Percentiles rank a stretch among this genome's conserved stretches.
Evolutionary conservation across 2,888 invertebrate species (phyloP).

Genomic region (Pantelozetes paolii): DNA sequence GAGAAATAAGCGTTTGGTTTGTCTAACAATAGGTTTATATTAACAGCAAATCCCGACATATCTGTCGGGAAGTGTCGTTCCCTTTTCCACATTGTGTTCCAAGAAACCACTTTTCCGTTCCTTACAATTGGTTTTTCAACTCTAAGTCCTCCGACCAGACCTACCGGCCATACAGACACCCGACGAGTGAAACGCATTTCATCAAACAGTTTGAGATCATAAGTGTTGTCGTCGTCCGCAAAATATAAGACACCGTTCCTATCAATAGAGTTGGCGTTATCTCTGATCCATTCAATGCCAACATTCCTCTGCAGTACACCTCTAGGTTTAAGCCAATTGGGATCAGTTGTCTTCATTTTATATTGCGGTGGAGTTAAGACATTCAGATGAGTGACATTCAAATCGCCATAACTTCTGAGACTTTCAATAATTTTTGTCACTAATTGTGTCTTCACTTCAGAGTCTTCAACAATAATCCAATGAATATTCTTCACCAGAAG

Average conservation of each 20-base stretch:
- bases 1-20: conserved; percentile 73
- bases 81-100: conserved; percentile 65
- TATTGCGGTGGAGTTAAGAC: conserved; percentile 66
- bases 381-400: conserved; percentile 59
- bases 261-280: conserved; percentile 57
- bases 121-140: conserved; percentile 82
- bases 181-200: conserved; percentile 61
- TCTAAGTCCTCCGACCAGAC: conserved; percentile 87
- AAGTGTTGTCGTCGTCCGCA: conserved; percentile 96
- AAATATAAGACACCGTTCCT: conserved; percentile 78
- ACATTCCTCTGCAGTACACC: conserved; percentile 84
- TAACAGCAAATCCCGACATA: conserved; percentile 95
- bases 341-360: conserved; percentile 65
- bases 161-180: conserved; percentile 63
- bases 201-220: conserved; percentile 78
- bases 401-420: conserved; percentile 55
- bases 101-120: conserved; percentile 66
- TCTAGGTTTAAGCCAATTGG: conserved; percentile 72
- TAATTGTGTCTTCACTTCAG: conserved; percentile 63
- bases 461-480: conserved; percentile 91
- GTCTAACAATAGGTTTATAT: conserved; percentile 66
- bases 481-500: conserved; percentile 69
- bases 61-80: conserved; percentile 88
- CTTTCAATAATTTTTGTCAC: conserved; percentile 68
- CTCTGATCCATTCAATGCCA: conserved; percentile 68